Evolutionary conservation across 2,888 invertebrate species (phyloP).

Genomic region (Ophion ellenae): DNA sequence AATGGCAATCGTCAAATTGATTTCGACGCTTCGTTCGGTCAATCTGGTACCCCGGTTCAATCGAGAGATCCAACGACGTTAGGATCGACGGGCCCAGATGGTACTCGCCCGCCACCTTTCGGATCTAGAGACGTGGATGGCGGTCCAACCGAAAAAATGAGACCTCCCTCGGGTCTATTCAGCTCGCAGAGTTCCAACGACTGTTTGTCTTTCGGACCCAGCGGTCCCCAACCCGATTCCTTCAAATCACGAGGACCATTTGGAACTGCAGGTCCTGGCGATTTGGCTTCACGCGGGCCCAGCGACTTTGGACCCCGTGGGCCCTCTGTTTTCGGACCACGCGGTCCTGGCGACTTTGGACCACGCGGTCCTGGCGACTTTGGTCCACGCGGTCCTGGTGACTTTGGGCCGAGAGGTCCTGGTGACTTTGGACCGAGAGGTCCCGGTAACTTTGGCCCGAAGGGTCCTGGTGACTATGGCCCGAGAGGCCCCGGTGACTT

Average conservation of each 20-base stretch:
- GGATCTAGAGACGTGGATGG: conserved; percentile 50
- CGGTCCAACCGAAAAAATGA: conserved; percentile 39
- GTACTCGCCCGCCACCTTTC: conserved; percentile 50
- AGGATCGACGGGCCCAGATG: conserved; percentile 62
- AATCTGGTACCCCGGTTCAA: conserved; percentile 55
- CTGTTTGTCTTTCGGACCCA: conserved; percentile 37
- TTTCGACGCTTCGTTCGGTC: conserved; percentile 58
- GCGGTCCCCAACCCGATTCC: conserved; percentile 3
- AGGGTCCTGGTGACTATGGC: conserved; percentile 22
- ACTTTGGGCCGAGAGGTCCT: conserved; percentile 42
- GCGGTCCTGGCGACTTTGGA: conserved; percentile 38
- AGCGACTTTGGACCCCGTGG: conserved; percentile 49
- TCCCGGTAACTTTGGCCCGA: conserved; percentile 43
- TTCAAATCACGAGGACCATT: conserved; percentile 38
- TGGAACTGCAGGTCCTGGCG: conserved; percentile 17
- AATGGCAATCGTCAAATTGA: conserved; percentile 50
- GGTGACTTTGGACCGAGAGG: too few relatives aligned
- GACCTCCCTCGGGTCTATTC: conserved; percentile 36
- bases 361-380: background rate
- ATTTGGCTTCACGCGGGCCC: conserved; percentile 7
- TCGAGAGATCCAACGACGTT: conserved; percentile 63
- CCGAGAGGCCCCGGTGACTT: conserved; percentile 40
- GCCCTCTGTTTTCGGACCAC: too few relatives aligned
- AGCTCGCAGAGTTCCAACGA: conserved; percentile 48
- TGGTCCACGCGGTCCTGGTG: conserved; percentile 8